Evolutionary conservation across 1,140 invertebrate species (phyloP).

Genomic region (Drosophila nebulosa): DNA sequence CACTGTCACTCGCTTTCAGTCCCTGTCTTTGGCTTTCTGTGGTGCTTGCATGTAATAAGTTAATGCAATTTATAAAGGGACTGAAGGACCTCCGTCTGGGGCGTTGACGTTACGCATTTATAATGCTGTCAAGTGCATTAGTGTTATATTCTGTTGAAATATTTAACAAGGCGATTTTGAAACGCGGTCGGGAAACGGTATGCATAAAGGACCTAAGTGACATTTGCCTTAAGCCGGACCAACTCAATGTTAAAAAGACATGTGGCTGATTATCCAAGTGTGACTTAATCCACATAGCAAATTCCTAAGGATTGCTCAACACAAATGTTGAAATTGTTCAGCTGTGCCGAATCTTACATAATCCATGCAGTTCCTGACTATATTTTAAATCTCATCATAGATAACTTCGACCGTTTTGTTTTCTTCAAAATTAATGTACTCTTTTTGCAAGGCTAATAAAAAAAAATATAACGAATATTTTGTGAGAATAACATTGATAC

Average conservation of each 20-base stretch:
- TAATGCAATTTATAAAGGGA: constrained; percentile 63
- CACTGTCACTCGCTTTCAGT: neutral
- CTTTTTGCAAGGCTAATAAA: no score
- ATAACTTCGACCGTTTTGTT: no score
- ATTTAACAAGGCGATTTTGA: constrained; percentile 49
- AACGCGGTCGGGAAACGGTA: constrained; percentile 35
- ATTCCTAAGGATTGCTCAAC: neutral
- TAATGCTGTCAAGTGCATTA: constrained; percentile 60
- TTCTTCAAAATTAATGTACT: no score
- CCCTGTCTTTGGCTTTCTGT: neutral
- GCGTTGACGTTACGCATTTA: constrained; percentile 52
- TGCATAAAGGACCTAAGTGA: constrained; percentile 17
- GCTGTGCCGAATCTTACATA: no score
- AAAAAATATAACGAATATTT: no score
- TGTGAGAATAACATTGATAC: no score
- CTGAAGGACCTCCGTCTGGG: constrained; percentile 11
- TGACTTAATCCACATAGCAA: neutral
- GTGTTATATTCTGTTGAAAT: constrained; percentile 56
- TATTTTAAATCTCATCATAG: no score
- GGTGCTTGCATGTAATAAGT: constrained; percentile 44
- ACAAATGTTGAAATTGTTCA: no score
- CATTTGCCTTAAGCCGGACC: neutral
- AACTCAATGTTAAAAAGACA: neutral
- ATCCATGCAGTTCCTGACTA: no score
- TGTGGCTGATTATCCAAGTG: neutral